These are phyloP conservation scores for Syrphus vitripennis DNA, from an alignment of 2,888 invertebrate genomes.

Conservation along the genomic window DNA sequence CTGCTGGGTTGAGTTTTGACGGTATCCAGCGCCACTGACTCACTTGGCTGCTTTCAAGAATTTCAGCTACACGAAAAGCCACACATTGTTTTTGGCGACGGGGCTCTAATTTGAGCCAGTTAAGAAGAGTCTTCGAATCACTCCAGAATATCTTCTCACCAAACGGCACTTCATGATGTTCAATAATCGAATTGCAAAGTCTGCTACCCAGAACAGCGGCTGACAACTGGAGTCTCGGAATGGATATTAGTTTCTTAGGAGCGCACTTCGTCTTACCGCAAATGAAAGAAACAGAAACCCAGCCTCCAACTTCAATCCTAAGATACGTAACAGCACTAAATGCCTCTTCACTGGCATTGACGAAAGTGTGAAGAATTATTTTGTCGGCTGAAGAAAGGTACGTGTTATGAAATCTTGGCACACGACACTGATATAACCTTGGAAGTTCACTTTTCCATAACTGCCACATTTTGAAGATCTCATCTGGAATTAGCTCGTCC, in stretches of 20 bases:
- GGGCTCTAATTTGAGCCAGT: background rate
- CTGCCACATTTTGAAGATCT: background rate
- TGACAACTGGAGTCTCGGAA: conserved; percentile 12
- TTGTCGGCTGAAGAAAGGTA: no score
- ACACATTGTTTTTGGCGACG: background rate
- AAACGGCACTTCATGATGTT: background rate
- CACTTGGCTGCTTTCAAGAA: background rate
- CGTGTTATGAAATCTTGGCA: no score
- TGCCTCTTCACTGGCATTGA: conserved; percentile 25
- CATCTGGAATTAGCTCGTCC: background rate
- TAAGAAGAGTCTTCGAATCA: conserved; percentile 3
- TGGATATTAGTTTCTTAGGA: conserved; percentile 4
- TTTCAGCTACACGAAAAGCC: background rate
- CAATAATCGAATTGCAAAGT: background rate
- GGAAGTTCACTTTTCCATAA: background rate
- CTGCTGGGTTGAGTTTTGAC: conserved; percentile 17
- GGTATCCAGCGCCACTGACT: conserved; percentile 24
- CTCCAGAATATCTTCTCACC: background rate
- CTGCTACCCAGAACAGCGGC: background rate
- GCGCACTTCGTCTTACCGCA: background rate
- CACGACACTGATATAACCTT: background rate
- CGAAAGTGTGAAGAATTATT: no score
- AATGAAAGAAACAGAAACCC: background rate
- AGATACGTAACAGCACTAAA: no score
- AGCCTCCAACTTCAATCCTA: no score